Conservation (phyloP, 1,140 invertebrate genomes). For the Caenorhabditis elegans region WBcel235 BX284603.4:1104001-1104500, state of each 20-base stretch:
- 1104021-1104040: too few species aligned
- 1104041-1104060: too few species aligned
- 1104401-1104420: slow-evolving; percentile 7
- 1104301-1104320: too few species aligned
- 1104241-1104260: too few species aligned
- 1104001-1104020: too few species aligned
- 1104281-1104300: not conserved
- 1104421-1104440: slow-evolving; percentile 17
- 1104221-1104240: too few species aligned
- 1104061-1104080: too few species aligned
- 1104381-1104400: slow-evolving; percentile 24
- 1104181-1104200: not conserved
- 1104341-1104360: not conserved
- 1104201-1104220: not conserved
- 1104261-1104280: too few species aligned
- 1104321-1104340: not conserved
- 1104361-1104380: not conserved
- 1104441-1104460: not conserved
- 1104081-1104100: too few species aligned
- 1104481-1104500: not conserved
- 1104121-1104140: not conserved
- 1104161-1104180: not conserved
- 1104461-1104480: not conserved
- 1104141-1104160: not conserved
- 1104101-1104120: too few species aligned